A percentile compares a stretch with the other conserved stretches of the same genome.
Evolutionary conservation across 2,113 vertebrate species (phyloP).

Genomic region (Ciconia boyciana): DNA sequence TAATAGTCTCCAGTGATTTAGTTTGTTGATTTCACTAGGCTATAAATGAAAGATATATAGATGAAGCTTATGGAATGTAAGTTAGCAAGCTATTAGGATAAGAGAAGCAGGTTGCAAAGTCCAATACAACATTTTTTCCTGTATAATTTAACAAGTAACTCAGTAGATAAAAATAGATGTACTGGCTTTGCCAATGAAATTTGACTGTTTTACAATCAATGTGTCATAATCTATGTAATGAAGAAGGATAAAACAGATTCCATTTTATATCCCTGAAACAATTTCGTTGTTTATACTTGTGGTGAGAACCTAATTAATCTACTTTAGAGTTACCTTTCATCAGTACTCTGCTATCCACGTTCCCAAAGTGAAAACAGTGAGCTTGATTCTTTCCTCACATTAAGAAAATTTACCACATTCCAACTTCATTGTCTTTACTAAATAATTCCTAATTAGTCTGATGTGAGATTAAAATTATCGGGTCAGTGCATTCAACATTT

Average conservation of each 20-base stretch:
- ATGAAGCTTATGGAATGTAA: background rate
- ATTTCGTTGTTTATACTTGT: background rate
- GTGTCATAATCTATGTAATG: background rate
- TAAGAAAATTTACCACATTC: background rate
- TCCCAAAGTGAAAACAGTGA: background rate
- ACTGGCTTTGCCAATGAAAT: background rate
- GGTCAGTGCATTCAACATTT: background rate
- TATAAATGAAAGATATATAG: background rate
- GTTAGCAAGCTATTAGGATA: background rate
- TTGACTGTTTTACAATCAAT: background rate
- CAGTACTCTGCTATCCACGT: background rate
- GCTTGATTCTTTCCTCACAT: background rate
- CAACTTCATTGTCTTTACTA: background rate
- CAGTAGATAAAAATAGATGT: background rate
- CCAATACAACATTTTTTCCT: background rate
- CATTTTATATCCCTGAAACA: constrained; percentile 6
- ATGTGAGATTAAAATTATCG: background rate
- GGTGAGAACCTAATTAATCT: background rate
- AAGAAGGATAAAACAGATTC: background rate
- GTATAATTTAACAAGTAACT: background rate
- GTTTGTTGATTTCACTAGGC: background rate
- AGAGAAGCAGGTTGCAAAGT: background rate
- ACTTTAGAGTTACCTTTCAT: background rate
- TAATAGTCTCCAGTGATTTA: background rate
- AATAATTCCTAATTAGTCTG: background rate